phyloP scores from a whole-genome alignment of 2,797 vertebrate species.

The Phataginus tricuspis region DNA sequence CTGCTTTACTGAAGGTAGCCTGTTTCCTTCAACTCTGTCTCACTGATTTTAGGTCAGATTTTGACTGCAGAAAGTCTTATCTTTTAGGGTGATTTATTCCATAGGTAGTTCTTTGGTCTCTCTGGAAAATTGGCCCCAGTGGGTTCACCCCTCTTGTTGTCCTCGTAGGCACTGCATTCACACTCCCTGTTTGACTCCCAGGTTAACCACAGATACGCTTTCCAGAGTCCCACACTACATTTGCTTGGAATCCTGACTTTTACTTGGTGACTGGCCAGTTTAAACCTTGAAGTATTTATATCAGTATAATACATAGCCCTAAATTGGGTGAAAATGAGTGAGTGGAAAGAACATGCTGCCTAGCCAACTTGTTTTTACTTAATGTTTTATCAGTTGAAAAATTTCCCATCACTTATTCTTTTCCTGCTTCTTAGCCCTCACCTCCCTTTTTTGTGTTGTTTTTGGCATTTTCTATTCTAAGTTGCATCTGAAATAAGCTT shows the following conservation, averaged over 20 bases:
- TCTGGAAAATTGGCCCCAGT: not conserved
- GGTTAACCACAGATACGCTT: not conserved
- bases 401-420: conserved; percentile 46
- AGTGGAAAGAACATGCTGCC: not conserved
- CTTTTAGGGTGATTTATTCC: not conserved
- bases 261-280: not conserved
- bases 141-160: not conserved
- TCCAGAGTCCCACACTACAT: not conserved
- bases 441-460: conserved; percentile 43
- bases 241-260: not conserved
- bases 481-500: conserved; percentile 25
- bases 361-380: not conserved
- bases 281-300: not conserved
- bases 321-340: not conserved
- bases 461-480: conserved; percentile 40
- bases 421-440: not conserved
- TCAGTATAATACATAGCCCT: not conserved
- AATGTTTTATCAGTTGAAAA: conserved; percentile 1
- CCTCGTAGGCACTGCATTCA: not conserved
- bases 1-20: not conserved
- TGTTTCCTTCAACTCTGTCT: not conserved
- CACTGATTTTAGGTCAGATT: not conserved
- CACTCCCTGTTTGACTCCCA: not conserved
- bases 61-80: not conserved
- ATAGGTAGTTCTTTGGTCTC: not conserved